phyloP scores from a whole-genome alignment of 2,888 invertebrate species.

The Pterostichus niger region DNA sequence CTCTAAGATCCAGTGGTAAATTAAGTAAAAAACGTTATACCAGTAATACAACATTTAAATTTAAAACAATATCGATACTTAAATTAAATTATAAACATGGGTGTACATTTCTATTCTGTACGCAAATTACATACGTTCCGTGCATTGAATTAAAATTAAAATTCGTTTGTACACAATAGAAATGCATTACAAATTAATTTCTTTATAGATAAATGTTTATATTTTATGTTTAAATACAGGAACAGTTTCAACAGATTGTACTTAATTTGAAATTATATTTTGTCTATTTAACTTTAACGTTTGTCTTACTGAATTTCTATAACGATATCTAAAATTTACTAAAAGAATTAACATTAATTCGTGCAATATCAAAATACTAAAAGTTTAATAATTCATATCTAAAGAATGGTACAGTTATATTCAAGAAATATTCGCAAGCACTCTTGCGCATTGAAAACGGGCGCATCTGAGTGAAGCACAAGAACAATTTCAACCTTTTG shows the following conservation, averaged over 20 bases:
- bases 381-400: constrained; percentile 67
- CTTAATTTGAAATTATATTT: constrained; percentile 64
- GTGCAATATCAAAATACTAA: constrained; percentile 67
- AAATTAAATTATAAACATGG: constrained; percentile 1
- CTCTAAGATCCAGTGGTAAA: constrained; percentile 65
- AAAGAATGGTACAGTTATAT: constrained; percentile 54
- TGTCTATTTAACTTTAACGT: constrained; percentile 65
- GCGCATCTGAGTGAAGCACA: constrained; percentile 10
- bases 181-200: constrained; percentile 62
- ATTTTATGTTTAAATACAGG: constrained; percentile 62
- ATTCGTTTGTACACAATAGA: constrained; percentile 57
- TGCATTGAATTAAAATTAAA: constrained; percentile 42
- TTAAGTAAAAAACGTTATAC: constrained; percentile 52
- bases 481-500: constrained; percentile 19
- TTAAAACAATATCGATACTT: constrained; percentile 16
- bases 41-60: constrained; percentile 61
- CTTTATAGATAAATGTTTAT: constrained; percentile 62
- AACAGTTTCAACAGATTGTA: constrained; percentile 66
- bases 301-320: constrained; percentile 64
- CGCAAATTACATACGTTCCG: constrained; percentile 29
- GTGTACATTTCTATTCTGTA: constrained; percentile 63
- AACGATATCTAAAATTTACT: constrained; percentile 65
- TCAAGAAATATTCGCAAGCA: constrained; percentile 55
- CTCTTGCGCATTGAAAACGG: constrained; percentile 22
- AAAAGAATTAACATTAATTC: constrained; percentile 67